Conservation (phyloP, 1,140 invertebrate genomes). For the Calosoma granatense region DNA sequence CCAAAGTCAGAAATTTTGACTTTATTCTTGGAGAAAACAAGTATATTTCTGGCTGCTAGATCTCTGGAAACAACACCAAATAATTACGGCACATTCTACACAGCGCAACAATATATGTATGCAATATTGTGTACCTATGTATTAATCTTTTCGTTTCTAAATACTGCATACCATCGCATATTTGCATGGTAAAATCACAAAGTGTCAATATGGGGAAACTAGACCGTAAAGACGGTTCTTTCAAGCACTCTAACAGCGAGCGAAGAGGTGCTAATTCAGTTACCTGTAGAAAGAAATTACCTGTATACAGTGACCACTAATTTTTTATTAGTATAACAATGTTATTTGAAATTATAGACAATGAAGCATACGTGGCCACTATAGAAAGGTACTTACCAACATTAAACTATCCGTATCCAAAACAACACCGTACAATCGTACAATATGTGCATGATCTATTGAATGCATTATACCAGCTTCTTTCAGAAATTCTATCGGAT, state of each 20-base stretch:
- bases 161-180: constrained; percentile 94
- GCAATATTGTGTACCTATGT: constrained; percentile 68
- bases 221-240: constrained; percentile 75
- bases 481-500: constrained; percentile 93
- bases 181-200: constrained; percentile 88
- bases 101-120: neutral
- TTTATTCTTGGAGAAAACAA: constrained; percentile 91
- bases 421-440: constrained; percentile 93
- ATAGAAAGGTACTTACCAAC: constrained; percentile 59
- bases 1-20: constrained; percentile 99
- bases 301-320: too few species aligned
- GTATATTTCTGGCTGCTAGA: constrained; percentile 87
- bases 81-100: too few species aligned
- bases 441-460: constrained; percentile 94
- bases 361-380: too few species aligned
- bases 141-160: constrained; percentile 88
- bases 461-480: constrained; percentile 97
- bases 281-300: constrained; percentile 43
- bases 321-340: too few species aligned
- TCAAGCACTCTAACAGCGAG: constrained; percentile 90
- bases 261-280: constrained; percentile 91
- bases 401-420: constrained; percentile 89
- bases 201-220: constrained; percentile 84
- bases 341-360: too few species aligned
- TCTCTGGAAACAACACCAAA: constrained; percentile 51